Percentiles rank a stretch among this genome's conserved stretches.
These are phyloP conservation scores for Bostrychus sinensis DNA, from an alignment of 2,113 vertebrate species.

Conservation along the genomic window DNA sequence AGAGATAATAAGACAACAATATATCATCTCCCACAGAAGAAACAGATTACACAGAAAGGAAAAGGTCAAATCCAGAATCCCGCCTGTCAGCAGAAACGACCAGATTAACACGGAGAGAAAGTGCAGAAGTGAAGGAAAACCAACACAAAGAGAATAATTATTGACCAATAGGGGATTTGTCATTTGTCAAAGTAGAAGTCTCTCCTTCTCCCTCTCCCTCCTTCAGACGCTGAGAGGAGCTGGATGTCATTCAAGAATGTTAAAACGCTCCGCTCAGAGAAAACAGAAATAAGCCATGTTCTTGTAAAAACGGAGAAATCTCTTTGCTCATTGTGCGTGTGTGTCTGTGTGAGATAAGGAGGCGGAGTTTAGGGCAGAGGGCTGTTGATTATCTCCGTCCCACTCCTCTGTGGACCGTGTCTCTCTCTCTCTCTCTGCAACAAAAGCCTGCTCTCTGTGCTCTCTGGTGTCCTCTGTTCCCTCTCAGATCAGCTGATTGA, in stretches of 20 bases:
- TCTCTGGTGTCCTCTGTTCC: no score
- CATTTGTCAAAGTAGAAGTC: constrained; percentile 49
- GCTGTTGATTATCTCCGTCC: constrained; percentile 46
- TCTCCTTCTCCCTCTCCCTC: not conserved
- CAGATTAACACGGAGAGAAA: not conserved
- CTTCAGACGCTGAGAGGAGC: constrained; percentile 44
- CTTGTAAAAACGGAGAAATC: constrained; percentile 43
- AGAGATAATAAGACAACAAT: constrained; percentile 1
- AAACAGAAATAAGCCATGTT: constrained; percentile 50
- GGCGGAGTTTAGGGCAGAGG: constrained; percentile 44
- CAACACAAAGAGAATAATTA: constrained; percentile 57
- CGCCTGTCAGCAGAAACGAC: constrained; percentile 46
- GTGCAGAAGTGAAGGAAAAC: constrained; percentile 43
- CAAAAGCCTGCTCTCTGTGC: no score
- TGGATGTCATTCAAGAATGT: constrained; percentile 66
- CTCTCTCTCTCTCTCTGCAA: constrained; percentile 40
- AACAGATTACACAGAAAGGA: not conserved
- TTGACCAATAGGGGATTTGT: constrained; percentile 59
- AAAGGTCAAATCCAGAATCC: constrained; percentile 43
- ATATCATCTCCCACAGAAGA: not conserved
- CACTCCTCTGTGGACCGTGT: constrained; percentile 27
- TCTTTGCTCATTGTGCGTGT: constrained; percentile 12
- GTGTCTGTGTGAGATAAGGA: constrained; percentile 63
- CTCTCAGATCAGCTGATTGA: no score
- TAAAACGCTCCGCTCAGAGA: constrained; percentile 54